Base-by-base conservation (phyloP, 2,797 vertebrate species). In the Parauchenoglanis punctatus region DNA sequence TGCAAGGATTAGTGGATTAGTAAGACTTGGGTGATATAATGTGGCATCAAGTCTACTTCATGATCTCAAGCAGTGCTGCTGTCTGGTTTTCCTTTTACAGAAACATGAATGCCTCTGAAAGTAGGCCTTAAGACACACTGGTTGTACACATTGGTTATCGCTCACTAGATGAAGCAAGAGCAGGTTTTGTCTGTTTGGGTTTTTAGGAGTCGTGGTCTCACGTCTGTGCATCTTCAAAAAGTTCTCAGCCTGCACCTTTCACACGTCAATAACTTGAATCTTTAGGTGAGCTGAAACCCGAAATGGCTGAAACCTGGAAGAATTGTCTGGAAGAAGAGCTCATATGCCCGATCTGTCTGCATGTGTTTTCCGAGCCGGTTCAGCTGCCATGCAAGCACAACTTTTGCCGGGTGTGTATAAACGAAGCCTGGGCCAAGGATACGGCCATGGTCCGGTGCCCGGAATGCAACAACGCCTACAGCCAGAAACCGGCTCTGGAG, bases 301-400 rank as follows among this genome's bases (percentile, higher is more conserved):
- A 95, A 90, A 98, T 99, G 97, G 98, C 98, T 84, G 99, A 99
- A 96, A 99, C 98, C 93, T 99, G 99, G 99, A 99, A 98, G 95
- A 99, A 99, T 96, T 99, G 98, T 95, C 98, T 99, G 59, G 99
- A 99, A 94, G 99, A 99, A 95, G 99, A 99, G 96, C 98, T 99
- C 90, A 99, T 99, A 94, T 99, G 99, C 94, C 99, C 99, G 91
- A 99, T 99, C 94, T 99, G 99, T 94, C 95, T 99, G 94, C 98
- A 99, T 91, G 98, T 99, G 92, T 99, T 99, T 96, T 96, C 98
- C 90, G 99, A 99, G 94, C 99, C 99, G 15, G 98, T 99, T 93
- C 99, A 99, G 95, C 96, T 99, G 94, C 99, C 98, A 87, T 99
- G 99, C 95, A 99, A 99, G 95, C 99, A 99, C 97, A 99, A 99